Evolutionary conservation across 2,888 invertebrate species (phyloP).

Genomic region (Azorinus chamasolen): DNA sequence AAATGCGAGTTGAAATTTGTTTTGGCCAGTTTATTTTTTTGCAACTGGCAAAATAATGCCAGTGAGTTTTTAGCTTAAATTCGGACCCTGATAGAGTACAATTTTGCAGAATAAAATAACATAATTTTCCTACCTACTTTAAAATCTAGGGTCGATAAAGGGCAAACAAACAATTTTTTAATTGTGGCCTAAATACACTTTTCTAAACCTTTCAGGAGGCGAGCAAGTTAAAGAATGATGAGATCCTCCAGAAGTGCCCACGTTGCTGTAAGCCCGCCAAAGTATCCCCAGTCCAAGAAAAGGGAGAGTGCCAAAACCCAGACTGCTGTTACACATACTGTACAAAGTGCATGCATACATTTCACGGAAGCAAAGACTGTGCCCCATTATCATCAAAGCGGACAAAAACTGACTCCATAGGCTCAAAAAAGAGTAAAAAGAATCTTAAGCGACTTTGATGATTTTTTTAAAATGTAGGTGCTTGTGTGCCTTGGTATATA

Average conservation of each 20-base stretch:
- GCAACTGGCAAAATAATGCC: too few species aligned
- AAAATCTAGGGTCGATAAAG: too few species aligned
- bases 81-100: too few species aligned
- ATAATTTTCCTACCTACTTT: too few species aligned
- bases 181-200: too few species aligned
- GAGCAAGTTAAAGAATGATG: conserved; percentile 70
- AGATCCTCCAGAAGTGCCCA: conserved; percentile 77
- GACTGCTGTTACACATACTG: conserved; percentile 76
- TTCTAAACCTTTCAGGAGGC: conserved; percentile 65
- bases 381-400: conserved; percentile 60
- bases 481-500: too few species aligned
- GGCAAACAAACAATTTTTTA: too few species aligned
- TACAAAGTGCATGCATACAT: conserved; percentile 70
- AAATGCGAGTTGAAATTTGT: too few species aligned
- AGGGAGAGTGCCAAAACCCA: conserved; percentile 69
- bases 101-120: too few species aligned
- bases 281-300: conserved; percentile 70
- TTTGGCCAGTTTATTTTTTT: too few species aligned
- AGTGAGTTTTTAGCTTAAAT: too few species aligned
- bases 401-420: conserved; percentile 67
- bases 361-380: conserved; percentile 73
- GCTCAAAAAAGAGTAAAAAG: conserved; percentile 74
- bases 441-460: conserved; percentile 72
- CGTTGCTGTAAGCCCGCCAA: conserved; percentile 74
- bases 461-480: too few species aligned